A percentile compares a stretch with the other conserved stretches of the same genome.
phyloP scores from a whole-genome alignment of 2,113 vertebrate species.

The Aix galericulata region DNA sequence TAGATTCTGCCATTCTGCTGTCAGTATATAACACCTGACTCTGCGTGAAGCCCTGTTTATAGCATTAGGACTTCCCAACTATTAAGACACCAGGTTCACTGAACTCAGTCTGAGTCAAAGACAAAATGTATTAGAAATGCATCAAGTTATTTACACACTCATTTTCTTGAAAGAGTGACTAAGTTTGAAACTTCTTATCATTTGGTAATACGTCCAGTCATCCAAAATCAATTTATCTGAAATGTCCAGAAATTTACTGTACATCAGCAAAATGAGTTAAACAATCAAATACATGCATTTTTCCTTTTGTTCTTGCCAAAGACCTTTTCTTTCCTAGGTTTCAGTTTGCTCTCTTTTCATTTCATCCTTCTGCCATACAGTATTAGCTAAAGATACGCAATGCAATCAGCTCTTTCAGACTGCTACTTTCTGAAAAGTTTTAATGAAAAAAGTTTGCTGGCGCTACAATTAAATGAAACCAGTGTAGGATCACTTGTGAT shows the following conservation, averaged over 20 bases:
- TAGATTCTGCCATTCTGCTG: neutral
- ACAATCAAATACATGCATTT: neutral
- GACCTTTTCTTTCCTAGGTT: neutral
- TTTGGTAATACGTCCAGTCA: neutral
- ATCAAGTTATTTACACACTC: neutral
- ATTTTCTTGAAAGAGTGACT: neutral
- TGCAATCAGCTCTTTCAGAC: neutral
- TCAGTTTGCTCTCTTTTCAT: neutral
- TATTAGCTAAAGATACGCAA: neutral
- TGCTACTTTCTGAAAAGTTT: neutral
- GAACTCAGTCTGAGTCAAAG: neutral
- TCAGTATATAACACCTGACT: neutral
- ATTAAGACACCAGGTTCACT: neutral
- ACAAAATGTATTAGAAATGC: neutral
- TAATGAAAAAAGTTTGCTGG: slow-evolving; percentile 1
- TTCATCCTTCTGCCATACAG: neutral
- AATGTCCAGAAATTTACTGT: neutral
- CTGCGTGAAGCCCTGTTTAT: neutral
- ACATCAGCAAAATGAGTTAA: neutral
- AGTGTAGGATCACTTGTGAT: neutral
- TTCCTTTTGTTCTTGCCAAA: neutral
- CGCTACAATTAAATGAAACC: neutral
- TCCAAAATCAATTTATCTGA: neutral
- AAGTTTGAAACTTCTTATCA: neutral
- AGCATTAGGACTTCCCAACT: neutral